Conservation (phyloP, 1,140 invertebrate genomes). For the Eupristina koningsbergeri region DNA sequence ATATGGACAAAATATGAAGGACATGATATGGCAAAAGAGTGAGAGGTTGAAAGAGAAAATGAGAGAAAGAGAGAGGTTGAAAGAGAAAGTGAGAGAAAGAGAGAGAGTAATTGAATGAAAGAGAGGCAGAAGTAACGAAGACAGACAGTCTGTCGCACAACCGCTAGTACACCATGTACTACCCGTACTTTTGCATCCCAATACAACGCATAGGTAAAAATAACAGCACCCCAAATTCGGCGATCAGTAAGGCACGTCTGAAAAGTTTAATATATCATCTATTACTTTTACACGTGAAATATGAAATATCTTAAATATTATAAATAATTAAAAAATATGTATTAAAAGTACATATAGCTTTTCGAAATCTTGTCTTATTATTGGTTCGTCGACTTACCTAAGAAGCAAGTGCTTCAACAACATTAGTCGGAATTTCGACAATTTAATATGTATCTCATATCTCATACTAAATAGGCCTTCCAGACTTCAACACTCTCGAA, state of each 20-base stretch:
- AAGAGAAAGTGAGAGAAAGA: neutral
- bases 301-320: neutral
- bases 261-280: slow-evolving; percentile 3
- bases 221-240: neutral
- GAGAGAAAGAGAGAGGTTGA: neutral
- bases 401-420: too few species aligned
- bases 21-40: too few species aligned
- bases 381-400: too few species aligned
- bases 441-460: too few species aligned
- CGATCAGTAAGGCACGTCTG: neutral
- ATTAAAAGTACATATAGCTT: neutral
- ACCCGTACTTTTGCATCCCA: neutral
- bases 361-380: neutral
- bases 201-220: neutral
- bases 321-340: neutral
- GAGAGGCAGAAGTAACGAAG: neutral
- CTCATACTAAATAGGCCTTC: too few species aligned
- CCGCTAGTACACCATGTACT: neutral
- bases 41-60: too few species aligned
- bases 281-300: neutral
- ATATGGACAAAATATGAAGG: too few species aligned
- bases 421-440: too few species aligned
- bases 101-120: neutral
- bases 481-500: too few species aligned
- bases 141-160: neutral